phyloP scores from a whole-genome alignment of 1,140 invertebrate genomes.

The Cydia splendana region DNA sequence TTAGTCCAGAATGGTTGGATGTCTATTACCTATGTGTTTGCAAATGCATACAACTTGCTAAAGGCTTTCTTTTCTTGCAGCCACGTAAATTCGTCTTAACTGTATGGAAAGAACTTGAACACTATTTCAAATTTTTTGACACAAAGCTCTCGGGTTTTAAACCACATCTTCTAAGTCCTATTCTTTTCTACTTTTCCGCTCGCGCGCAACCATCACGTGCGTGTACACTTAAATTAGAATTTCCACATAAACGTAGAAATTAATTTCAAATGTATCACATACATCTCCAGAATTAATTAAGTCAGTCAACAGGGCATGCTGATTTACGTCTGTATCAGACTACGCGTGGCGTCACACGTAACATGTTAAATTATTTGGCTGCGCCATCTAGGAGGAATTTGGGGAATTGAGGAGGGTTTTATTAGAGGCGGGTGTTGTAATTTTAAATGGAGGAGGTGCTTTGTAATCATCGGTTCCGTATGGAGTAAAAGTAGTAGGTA shows the following conservation, averaged over 20 bases:
- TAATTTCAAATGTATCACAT: conserved; percentile 46
- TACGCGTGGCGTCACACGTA: conserved; percentile 69
- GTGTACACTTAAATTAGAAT: conserved; percentile 8
- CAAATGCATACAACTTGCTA: no score
- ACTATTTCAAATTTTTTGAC: neutral
- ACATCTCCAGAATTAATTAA: conserved; percentile 74
- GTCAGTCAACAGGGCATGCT: conserved; percentile 65
- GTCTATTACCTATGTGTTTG: no score
- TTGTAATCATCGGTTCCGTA: neutral
- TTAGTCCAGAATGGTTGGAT: no score
- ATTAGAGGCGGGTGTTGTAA: neutral
- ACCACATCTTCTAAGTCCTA: neutral
- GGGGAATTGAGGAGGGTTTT: conserved; percentile 5
- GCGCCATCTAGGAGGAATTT: conserved; percentile 44
- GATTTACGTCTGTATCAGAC: conserved; percentile 67
- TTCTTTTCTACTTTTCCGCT: conserved; percentile 10
- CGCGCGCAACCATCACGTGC: neutral
- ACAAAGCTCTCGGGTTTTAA: neutral
- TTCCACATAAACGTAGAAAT: conserved; percentile 5
- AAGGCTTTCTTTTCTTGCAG: no score
- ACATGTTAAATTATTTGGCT: conserved; percentile 71
- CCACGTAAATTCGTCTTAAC: no score
- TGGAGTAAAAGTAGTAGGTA: neutral
- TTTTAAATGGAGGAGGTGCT: conserved; percentile 9
- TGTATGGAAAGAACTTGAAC: neutral